Evolutionary conservation across 2,797 vertebrate genomes (phyloP).

Genomic region (Acanthis flammea): DNA sequence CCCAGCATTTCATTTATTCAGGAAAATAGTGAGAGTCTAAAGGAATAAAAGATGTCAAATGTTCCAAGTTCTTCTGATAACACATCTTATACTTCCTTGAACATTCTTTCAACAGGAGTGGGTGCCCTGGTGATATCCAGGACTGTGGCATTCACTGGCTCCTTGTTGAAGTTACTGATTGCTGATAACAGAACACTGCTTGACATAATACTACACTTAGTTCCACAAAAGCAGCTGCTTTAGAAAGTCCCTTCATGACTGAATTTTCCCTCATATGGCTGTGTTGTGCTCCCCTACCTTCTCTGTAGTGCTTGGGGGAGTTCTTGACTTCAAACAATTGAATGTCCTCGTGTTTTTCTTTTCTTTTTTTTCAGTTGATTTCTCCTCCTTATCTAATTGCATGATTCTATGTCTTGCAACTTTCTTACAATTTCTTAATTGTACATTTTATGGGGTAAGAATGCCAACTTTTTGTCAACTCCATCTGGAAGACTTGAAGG

Average conservation of each 20-base stretch:
- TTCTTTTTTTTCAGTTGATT: neutral
- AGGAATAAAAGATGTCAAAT: neutral
- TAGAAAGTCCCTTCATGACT: neutral
- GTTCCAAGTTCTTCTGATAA: neutral
- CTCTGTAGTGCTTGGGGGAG: neutral
- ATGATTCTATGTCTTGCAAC: neutral
- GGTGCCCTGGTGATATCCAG: neutral
- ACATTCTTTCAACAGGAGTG: neutral
- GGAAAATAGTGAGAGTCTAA: neutral
- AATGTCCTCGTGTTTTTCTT: neutral
- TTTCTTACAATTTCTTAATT: neutral
- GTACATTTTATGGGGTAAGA: neutral
- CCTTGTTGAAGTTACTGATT: neutral
- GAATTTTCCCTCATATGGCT: neutral
- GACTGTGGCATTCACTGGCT: neutral
- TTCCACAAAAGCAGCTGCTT: neutral
- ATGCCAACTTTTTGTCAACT: neutral
- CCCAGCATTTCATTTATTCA: neutral
- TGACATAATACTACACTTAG: neutral
- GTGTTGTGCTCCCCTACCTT: neutral
- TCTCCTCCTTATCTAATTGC: neutral
- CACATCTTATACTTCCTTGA: neutral
- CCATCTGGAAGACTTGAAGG: neutral
- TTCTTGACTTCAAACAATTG: neutral
- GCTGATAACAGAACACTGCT: neutral